phyloP scores from a whole-genome alignment of 2,113 vertebrate species.

The Heterotilapia buettikoferi region DNA sequence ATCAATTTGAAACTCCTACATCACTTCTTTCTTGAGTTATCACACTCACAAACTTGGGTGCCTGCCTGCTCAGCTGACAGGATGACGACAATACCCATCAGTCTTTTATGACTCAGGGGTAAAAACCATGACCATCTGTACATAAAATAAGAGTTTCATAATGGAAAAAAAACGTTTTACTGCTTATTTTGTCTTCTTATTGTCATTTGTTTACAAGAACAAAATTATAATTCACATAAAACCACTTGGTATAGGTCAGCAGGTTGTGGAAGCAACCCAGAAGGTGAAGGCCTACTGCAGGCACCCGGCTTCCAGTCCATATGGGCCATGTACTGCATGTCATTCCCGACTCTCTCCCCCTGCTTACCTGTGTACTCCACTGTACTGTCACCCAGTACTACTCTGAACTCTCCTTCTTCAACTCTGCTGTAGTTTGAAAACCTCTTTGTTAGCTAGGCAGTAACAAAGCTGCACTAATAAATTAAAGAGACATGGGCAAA shows the following conservation, averaged over 20 bases:
- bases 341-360: background rate
- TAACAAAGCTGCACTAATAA: background rate
- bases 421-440: background rate
- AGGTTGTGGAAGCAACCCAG: background rate
- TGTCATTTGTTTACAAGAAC: background rate
- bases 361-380: background rate
- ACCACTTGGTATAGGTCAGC: background rate
- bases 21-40: background rate
- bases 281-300: background rate
- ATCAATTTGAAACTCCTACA: background rate
- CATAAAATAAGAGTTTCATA: background rate
- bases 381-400: background rate
- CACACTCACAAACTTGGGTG: background rate
- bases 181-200: background rate
- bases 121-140: background rate
- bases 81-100: background rate
- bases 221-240: background rate
- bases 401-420: background rate
- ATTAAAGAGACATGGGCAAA: background rate
- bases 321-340: background rate
- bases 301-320: background rate
- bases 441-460: background rate
- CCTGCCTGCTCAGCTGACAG: background rate
- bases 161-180: background rate
- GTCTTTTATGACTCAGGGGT: background rate